phyloP scores from a whole-genome alignment of 2,888 invertebrate genomes.

The Tridacna gigas region DNA sequence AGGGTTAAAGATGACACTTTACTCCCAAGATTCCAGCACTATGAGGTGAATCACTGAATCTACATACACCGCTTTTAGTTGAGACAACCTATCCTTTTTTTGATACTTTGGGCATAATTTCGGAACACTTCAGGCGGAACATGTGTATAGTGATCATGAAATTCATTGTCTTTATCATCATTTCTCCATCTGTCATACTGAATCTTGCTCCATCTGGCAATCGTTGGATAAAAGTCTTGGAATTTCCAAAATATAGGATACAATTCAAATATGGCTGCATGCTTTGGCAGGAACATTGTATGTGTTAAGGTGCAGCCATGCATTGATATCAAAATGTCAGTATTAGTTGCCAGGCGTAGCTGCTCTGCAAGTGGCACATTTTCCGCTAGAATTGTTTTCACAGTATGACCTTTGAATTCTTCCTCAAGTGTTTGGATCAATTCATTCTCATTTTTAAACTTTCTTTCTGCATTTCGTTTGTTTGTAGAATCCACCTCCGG shows the following conservation, averaged over 20 bases:
- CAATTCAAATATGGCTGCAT: conserved; percentile 49
- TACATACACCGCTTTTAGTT: no score
- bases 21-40: no score
- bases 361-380: conserved; percentile 46
- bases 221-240: conserved; percentile 46
- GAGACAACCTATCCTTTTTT: not conserved
- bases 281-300: conserved; percentile 49
- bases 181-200: conserved; percentile 51
- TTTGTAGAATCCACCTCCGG: conserved; percentile 26
- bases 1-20: no score
- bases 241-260: conserved; percentile 50
- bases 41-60: no score
- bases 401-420: conserved; percentile 40
- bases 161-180: conserved; percentile 42
- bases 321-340: conserved; percentile 51
- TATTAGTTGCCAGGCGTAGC: conserved; percentile 31
- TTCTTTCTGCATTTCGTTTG: conserved; percentile 52
- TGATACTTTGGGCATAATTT: conserved; percentile 15
- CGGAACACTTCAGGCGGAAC: conserved; percentile 48
- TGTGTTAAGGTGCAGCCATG: conserved; percentile 56
- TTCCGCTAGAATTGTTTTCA: conserved; percentile 47
- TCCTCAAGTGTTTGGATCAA: conserved; percentile 30
- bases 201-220: conserved; percentile 54
- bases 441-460: conserved; percentile 58
- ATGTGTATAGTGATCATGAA: conserved; percentile 52